Percentiles rank a stretch among this genome's conserved stretches.
Evolutionary conservation across 92 coral and sea anemone genomes (phyloP).

Genomic region (Epizoanthus ramosus): DNA sequence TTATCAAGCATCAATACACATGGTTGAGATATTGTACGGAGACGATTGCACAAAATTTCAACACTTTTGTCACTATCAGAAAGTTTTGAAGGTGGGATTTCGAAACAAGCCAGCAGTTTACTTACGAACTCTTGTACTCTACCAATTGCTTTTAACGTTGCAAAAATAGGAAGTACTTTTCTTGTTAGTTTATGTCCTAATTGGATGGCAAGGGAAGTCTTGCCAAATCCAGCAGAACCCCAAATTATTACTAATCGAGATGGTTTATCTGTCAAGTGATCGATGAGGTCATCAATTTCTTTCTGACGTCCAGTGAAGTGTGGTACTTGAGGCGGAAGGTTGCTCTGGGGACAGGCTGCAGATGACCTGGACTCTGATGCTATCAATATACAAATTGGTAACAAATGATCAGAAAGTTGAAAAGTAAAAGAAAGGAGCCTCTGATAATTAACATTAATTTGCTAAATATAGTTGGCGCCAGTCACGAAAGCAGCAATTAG

Average conservation of each 20-base stretch:
- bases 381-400: not conserved
- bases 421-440: not conserved
- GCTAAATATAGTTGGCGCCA: no score
- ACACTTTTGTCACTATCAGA: not conserved
- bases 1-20: conserved; percentile 16
- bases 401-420: not conserved
- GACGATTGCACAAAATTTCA: not conserved
- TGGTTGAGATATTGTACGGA: not conserved
- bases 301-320: conserved; percentile 28
- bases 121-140: not conserved
- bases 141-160: not conserved
- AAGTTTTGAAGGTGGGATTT: not conserved
- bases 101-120: not conserved
- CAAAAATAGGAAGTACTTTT: not conserved
- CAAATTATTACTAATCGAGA: not conserved
- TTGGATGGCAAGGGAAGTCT: conserved; percentile 1
- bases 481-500: no score
- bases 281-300: not conserved
- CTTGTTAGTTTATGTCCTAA: not conserved
- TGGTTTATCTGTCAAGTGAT: not conserved
- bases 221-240: conserved; percentile 22
- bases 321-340: conserved; percentile 7
- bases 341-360: not conserved
- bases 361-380: not conserved
- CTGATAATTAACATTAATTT: no score